These are phyloP conservation scores for Papilio glaucus DNA, from an alignment of 1,140 invertebrate genomes.

Conservation along the genomic window DNA sequence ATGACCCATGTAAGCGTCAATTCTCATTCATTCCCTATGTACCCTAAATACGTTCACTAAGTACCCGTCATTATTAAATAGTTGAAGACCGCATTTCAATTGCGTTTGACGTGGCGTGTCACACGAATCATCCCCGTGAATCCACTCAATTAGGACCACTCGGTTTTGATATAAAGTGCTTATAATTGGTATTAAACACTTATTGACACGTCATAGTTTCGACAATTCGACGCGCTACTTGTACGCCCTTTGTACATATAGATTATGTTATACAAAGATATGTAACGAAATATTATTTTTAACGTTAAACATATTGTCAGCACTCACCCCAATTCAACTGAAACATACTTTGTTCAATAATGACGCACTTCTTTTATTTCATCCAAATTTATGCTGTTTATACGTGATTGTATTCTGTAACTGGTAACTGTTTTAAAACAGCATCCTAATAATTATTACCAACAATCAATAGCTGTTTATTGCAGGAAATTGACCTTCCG, in stretches of 20 bases:
- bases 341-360: too few species aligned
- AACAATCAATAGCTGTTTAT: too few species aligned
- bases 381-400: too few species aligned
- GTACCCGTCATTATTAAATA: constrained; percentile 10
- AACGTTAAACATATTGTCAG: neutral
- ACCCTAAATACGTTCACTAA: too few species aligned
- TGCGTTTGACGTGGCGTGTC: constrained; percentile 23
- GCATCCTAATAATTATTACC: too few species aligned
- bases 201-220: constrained; percentile 62
- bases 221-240: constrained; percentile 45
- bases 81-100: constrained; percentile 35
- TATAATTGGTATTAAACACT: constrained; percentile 64
- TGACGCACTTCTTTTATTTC: too few species aligned
- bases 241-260: neutral
- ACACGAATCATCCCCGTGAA: constrained; percentile 35
- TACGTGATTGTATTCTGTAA: too few species aligned
- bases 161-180: constrained; percentile 51
- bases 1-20: constrained; percentile 14
- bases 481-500: too few species aligned
- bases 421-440: too few species aligned
- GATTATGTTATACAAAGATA: neutral
- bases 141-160: constrained; percentile 46
- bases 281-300: neutral
- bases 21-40: too few species aligned
- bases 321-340: too few species aligned